Percentiles rank a stretch among this genome's conserved stretches.
These are phyloP conservation scores for Papilio protenor DNA, from an alignment of 2,888 invertebrate species.

Conservation along the genomic window DNA sequence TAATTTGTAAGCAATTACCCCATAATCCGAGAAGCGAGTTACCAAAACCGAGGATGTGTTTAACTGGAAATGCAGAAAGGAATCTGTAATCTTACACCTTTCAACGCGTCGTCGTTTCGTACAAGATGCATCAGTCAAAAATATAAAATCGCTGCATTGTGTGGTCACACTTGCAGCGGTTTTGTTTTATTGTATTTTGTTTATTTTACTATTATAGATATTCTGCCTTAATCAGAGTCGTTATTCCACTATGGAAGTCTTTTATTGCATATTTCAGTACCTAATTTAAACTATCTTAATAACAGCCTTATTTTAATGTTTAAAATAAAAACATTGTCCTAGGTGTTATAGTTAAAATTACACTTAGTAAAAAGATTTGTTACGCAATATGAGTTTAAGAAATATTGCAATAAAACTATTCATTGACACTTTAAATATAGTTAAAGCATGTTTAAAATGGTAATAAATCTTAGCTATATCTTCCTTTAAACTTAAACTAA, in stretches of 20 bases:
- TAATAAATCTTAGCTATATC: neutral
- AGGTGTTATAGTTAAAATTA: too few relatives aligned
- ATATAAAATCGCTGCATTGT: slow-evolving; percentile 51
- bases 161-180: slow-evolving; percentile 38
- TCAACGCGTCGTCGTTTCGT: slow-evolving; percentile 54
- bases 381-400: neutral
- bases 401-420: neutral
- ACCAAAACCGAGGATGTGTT: slow-evolving; percentile 28
- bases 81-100: slow-evolving; percentile 58
- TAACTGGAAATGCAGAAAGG: slow-evolving; percentile 47
- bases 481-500: neutral
- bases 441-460: neutral
- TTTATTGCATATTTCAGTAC: too few relatives aligned
- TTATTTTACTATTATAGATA: too few relatives aligned
- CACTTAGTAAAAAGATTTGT: neutral
- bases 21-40: neutral
- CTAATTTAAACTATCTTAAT: neutral
- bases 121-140: slow-evolving; percentile 54
- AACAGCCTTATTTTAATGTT: too few relatives aligned
- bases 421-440: neutral
- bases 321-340: too few relatives aligned
- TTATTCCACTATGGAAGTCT: too few relatives aligned
- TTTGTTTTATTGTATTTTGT: neutral
- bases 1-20: slow-evolving; percentile 30
- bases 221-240: too few relatives aligned